Evolutionary conservation across 2,888 invertebrate genomes (phyloP).

Genomic region (Harpalus rubripes): DNA sequence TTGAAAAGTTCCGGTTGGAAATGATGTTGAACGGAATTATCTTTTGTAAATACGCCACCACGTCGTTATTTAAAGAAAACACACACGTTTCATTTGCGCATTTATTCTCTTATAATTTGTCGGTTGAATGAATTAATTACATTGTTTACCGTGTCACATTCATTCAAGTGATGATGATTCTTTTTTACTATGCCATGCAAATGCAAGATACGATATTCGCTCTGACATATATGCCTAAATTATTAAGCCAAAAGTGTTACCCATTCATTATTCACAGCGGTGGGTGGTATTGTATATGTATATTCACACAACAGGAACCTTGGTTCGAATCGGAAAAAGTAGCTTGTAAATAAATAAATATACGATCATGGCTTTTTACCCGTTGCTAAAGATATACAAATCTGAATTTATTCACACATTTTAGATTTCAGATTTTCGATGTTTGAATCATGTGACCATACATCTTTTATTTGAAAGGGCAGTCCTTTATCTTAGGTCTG

Average conservation of each 20-base stretch:
- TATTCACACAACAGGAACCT: neutral
- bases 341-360: too few species aligned
- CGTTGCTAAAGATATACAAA: too few species aligned
- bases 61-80: slow-evolving; percentile 5
- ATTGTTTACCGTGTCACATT: slow-evolving; percentile 23
- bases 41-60: slow-evolving; percentile 20
- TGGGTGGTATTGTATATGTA: too few species aligned
- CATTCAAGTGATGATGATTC: slow-evolving; percentile 9
- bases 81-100: slow-evolving; percentile 4
- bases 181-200: neutral
- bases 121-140: slow-evolving; percentile 17
- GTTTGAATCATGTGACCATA: too few species aligned
- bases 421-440: too few species aligned
- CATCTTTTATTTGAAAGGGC: too few species aligned
- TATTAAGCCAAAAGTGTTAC: neutral
- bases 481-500: too few species aligned
- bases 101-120: slow-evolving; percentile 39
- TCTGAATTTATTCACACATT: too few species aligned
- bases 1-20: neutral
- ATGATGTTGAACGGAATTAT: slow-evolving; percentile 10
- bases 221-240: slow-evolving; percentile 12
- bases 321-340: neutral
- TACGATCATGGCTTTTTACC: too few species aligned
- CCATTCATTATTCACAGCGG: neutral
- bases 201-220: neutral